Evolutionary conservation across 1,140 invertebrate species (phyloP).

Genomic region (Papilio machaon): DNA sequence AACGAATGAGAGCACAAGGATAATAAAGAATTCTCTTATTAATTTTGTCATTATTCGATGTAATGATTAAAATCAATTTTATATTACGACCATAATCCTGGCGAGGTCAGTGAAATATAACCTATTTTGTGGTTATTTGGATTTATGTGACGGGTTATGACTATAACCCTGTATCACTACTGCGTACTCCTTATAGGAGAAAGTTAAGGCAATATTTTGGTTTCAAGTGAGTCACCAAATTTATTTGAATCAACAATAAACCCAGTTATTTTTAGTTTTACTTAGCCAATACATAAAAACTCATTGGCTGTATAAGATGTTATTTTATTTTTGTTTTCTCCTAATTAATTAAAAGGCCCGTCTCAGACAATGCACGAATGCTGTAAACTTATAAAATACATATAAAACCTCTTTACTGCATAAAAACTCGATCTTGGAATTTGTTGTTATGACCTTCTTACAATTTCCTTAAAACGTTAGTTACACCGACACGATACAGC

Average conservation of each 20-base stretch:
- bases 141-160: neutral
- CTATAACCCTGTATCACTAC: neutral
- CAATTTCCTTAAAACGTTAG: constrained; percentile 15
- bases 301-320: neutral
- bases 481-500: constrained; percentile 14
- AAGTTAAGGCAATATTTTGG: neutral
- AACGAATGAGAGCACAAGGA: constrained; percentile 29
- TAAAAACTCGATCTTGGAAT: constrained; percentile 19
- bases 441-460: constrained; percentile 14
- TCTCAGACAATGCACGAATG: neutral
- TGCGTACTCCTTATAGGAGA: neutral
- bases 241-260: neutral
- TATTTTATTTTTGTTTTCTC: neutral
- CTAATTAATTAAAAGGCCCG: neutral
- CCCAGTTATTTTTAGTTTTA: too few species aligned
- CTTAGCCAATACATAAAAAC: neutral
- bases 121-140: neutral
- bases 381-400: neutral
- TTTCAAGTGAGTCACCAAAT: neutral
- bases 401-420: neutral
- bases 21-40: constrained; percentile 17
- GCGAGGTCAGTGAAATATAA: neutral
- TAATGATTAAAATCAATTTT: neutral
- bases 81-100: neutral
- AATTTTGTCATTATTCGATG: neutral